Evolutionary conservation across 2,113 vertebrate genomes (phyloP).

Genomic region (Mionectes macconnelli): DNA sequence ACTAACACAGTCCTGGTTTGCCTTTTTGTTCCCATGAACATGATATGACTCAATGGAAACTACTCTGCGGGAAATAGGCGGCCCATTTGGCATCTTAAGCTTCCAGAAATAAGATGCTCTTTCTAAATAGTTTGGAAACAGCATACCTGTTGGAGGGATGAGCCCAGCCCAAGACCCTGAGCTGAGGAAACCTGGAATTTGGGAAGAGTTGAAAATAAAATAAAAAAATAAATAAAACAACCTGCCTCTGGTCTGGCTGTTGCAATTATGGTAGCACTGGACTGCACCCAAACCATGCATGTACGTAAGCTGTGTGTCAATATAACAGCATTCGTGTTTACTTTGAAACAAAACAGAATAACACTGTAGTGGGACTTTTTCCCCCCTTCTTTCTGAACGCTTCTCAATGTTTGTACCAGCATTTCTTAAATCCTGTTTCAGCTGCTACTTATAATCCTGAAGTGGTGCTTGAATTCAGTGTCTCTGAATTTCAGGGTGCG

Average conservation of each 20-base stretch:
- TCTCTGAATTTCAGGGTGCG: slow-evolving; percentile 6
- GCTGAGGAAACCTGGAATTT: background rate
- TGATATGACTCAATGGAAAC: slow-evolving; percentile 61
- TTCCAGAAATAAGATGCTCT: slow-evolving; percentile 2
- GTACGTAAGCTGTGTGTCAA: background rate
- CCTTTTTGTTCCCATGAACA: slow-evolving; percentile 56
- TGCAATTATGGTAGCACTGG: background rate
- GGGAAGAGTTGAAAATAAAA: background rate
- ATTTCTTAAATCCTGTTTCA: background rate
- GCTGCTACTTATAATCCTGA: slow-evolving; percentile 1
- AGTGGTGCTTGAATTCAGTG: slow-evolving; percentile 10
- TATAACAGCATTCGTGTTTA: background rate
- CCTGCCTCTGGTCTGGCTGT: background rate
- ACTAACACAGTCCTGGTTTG: slow-evolving; percentile 26
- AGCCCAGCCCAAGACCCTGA: background rate
- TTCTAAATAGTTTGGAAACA: background rate
- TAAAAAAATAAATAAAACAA: too few species aligned
- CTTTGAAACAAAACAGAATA: background rate
- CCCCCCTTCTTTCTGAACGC: background rate
- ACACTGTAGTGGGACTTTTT: background rate
- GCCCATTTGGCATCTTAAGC: background rate
- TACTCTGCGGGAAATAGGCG: background rate
- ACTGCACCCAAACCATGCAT: background rate
- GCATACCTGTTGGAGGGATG: background rate
- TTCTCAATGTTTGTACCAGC: background rate